Conservation (phyloP, 2,113 vertebrate genomes). For the Saimiri boliviensis region DNA sequence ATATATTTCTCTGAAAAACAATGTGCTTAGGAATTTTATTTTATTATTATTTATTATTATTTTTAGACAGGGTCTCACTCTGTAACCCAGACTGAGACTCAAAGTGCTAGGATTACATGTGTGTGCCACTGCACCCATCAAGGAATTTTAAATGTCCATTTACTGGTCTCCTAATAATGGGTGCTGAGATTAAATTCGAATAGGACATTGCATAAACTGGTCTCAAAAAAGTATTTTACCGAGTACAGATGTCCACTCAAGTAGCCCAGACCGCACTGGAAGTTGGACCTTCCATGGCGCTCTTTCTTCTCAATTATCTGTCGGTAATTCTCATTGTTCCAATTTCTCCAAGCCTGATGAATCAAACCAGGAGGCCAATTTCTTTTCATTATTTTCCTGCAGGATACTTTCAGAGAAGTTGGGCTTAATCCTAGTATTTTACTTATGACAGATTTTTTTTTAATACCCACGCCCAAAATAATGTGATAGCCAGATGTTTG, state of each 20-base stretch:
- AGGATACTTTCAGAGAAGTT: not conserved
- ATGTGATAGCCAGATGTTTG: not conserved
- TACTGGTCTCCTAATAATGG: not conserved
- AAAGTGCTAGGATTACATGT: too few species aligned
- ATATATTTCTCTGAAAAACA: not conserved
- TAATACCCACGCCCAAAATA: not conserved
- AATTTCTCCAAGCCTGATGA: not conserved
- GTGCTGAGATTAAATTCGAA: not conserved
- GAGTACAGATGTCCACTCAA: not conserved
- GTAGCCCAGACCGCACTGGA: not conserved
- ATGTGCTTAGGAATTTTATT: not conserved
- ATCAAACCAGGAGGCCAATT: not conserved
- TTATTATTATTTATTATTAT: not conserved
- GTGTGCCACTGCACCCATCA: too few species aligned
- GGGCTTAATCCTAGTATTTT: not conserved
- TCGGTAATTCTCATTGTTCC: not conserved
- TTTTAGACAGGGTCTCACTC: too few species aligned
- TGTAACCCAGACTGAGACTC: too few species aligned
- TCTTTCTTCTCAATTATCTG: not conserved
- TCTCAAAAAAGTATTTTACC: not conserved
- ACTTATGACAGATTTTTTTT: not conserved
- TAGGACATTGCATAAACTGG: not conserved
- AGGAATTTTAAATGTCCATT: not conserved
- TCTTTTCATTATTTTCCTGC: not conserved
- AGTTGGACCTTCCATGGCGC: accelerated